These are phyloP conservation scores for Drosophila nikananu DNA, from an alignment of 1,140 invertebrate species.

Conservation along the genomic window DNA sequence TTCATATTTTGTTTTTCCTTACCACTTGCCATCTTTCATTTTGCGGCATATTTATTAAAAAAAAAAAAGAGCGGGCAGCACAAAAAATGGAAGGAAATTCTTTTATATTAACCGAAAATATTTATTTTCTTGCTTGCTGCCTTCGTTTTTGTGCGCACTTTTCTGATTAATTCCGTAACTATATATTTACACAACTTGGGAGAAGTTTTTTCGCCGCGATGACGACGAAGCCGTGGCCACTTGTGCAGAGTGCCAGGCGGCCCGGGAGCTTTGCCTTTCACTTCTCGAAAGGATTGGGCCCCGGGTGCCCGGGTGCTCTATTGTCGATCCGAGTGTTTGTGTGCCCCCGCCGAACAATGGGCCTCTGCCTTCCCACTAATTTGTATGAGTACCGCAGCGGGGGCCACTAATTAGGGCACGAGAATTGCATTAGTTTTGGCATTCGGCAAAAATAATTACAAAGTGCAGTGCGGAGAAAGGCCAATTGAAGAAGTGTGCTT, in stretches of 20 bases:
- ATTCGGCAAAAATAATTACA: slow-evolving; percentile 61
- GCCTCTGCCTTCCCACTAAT: slow-evolving; percentile 47
- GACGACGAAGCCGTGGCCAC: slow-evolving; percentile 39
- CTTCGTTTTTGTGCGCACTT: slow-evolving; percentile 60
- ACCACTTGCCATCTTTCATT: slow-evolving; percentile 68
- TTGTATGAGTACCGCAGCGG: slow-evolving; percentile 48
- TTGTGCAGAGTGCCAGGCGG: slow-evolving; percentile 31
- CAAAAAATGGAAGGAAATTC: slow-evolving; percentile 46
- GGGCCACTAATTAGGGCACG: slow-evolving; percentile 66
- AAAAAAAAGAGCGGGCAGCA: slow-evolving; percentile 27
- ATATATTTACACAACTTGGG: slow-evolving; percentile 75
- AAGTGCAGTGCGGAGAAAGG: slow-evolving; percentile 28
- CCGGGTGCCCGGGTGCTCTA: slow-evolving; percentile 9
- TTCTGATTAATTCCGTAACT: slow-evolving; percentile 78
- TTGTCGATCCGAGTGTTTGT: slow-evolving; percentile 63
- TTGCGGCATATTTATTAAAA: slow-evolving; percentile 76
- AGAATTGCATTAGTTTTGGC: slow-evolving; percentile 67
- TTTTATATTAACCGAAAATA: slow-evolving; percentile 80
- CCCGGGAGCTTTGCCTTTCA: slow-evolving; percentile 59
- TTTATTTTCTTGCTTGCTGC: slow-evolving; percentile 66
- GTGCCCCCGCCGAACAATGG: slow-evolving; percentile 38
- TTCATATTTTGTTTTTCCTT: slow-evolving; percentile 35
- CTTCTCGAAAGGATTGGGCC: slow-evolving; percentile 47
- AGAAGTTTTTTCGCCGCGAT: slow-evolving; percentile 57
- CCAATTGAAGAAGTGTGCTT: slow-evolving; percentile 33